phyloP scores from a whole-genome alignment of 2,797 vertebrate species.

The Protonibea diacanthus region DNA sequence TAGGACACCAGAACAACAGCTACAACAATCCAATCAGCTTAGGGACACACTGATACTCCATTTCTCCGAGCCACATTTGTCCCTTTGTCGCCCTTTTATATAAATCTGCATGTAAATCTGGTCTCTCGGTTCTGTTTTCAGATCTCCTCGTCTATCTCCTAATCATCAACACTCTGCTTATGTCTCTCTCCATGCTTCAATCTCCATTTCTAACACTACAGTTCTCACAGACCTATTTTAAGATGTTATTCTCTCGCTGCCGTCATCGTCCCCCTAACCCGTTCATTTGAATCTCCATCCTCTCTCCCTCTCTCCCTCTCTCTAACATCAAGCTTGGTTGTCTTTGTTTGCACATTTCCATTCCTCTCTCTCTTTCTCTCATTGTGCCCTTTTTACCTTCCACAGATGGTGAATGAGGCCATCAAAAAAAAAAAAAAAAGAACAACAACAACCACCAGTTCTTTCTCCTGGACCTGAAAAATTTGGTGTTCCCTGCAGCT shows the following conservation, averaged over 20 bases:
- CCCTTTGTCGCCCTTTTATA: neutral
- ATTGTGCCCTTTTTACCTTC: constrained; percentile 32
- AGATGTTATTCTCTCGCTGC: neutral
- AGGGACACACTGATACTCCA: constrained; percentile 10
- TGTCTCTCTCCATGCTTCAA: constrained; percentile 15
- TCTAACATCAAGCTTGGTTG: constrained; percentile 12
- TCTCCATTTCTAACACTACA: neutral
- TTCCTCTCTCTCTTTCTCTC: constrained; percentile 6
- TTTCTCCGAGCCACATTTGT: constrained; percentile 5
- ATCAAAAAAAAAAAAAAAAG: constrained; percentile 10
- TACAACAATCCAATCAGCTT: constrained; percentile 29
- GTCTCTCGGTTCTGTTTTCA: constrained; percentile 16
- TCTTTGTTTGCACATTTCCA: constrained; percentile 14
- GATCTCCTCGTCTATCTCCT: constrained; percentile 2
- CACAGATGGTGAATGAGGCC: constrained; percentile 44
- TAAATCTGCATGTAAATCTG: constrained; percentile 30
- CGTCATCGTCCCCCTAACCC: neutral
- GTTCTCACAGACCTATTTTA: constrained; percentile 22
- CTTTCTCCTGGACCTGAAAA: constrained; percentile 23
- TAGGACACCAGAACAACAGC: constrained; percentile 26
- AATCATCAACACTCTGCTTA: neutral
- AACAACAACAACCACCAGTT: neutral
- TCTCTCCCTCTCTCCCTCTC: neutral
- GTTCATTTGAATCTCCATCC: constrained; percentile 14
- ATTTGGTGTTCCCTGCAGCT: constrained; percentile 10